These are phyloP conservation scores for Glareola pratincola DNA, from an alignment of 2,113 vertebrate genomes.

Conservation along the genomic window DNA sequence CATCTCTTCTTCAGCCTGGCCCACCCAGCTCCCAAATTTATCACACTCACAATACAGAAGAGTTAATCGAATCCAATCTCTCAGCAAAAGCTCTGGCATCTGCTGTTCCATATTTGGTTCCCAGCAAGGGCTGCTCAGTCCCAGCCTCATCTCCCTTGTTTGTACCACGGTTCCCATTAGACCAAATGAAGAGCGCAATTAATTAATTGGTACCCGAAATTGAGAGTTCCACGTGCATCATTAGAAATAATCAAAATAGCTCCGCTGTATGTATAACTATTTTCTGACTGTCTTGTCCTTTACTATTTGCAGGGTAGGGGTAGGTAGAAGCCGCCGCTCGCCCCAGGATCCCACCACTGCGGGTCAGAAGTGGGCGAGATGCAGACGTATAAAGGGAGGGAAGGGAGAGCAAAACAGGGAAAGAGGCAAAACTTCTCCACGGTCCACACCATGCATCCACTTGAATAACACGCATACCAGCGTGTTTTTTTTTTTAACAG, in stretches of 20 bases:
- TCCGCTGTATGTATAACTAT: neutral
- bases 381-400: neutral
- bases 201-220: neutral
- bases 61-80: neutral
- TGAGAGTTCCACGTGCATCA: neutral
- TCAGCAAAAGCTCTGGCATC: neutral
- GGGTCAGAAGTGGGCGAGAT: neutral
- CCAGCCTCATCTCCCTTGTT: neutral
- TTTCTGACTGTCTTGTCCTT: neutral
- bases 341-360: neutral
- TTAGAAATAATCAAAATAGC: neutral
- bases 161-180: neutral
- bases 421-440: neutral
- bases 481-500: neutral
- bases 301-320: neutral
- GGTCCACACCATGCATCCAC: neutral
- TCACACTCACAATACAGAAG: neutral
- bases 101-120: neutral
- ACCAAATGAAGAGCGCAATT: neutral
- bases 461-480: neutral
- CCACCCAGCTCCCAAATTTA: neutral
- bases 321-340: neutral
- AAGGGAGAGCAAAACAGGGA: neutral
- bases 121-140: constrained; percentile 25
- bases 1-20: neutral